These are phyloP conservation scores for Danio jaintianensis DNA, from an alignment of 2,797 vertebrate genomes.

Conservation along the genomic window DNA sequence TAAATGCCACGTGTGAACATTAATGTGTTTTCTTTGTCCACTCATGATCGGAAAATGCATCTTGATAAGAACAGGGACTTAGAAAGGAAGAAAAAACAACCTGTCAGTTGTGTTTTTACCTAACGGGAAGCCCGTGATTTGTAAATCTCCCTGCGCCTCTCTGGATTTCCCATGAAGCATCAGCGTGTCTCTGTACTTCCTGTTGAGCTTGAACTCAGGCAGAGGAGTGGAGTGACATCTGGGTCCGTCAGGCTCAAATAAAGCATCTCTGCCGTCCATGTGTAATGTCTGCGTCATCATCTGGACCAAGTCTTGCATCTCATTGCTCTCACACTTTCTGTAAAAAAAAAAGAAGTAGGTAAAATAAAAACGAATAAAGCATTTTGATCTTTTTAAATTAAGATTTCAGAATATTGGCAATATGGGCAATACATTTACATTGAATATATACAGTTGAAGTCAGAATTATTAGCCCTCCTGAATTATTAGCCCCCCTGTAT, in stretches of 20 bases:
- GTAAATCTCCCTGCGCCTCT: slow-evolving; percentile 79
- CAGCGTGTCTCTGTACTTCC: slow-evolving; percentile 91
- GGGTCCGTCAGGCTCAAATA: slow-evolving; percentile 60
- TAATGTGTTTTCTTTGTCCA: too few species aligned
- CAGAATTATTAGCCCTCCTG: too few species aligned
- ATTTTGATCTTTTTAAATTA: too few species aligned
- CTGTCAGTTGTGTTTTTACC: slow-evolving; percentile 41
- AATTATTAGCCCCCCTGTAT: too few species aligned
- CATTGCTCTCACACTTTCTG: slow-evolving; percentile 84
- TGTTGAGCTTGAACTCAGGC: slow-evolving; percentile 88
- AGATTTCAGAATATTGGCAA: background rate
- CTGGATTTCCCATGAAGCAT: slow-evolving; percentile 89
- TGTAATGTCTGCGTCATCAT: slow-evolving; percentile 93
- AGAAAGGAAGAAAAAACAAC: too few species aligned
- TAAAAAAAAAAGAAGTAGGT: slow-evolving; percentile 37
- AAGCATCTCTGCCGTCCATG: slow-evolving; percentile 83
- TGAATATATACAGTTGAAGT: too few species aligned
- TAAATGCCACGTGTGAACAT: too few species aligned
- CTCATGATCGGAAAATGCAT: too few species aligned
- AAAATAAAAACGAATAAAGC: too few species aligned
- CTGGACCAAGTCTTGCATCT: slow-evolving; percentile 92
- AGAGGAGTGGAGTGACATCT: slow-evolving; percentile 63
- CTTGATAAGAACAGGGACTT: too few species aligned
- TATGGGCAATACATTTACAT: background rate
- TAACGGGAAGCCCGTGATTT: slow-evolving; percentile 83